These are phyloP conservation scores for Clarias laeviceps DNA, from an alignment of 2,797 vertebrate genomes.

Conservation along the genomic window DNA sequence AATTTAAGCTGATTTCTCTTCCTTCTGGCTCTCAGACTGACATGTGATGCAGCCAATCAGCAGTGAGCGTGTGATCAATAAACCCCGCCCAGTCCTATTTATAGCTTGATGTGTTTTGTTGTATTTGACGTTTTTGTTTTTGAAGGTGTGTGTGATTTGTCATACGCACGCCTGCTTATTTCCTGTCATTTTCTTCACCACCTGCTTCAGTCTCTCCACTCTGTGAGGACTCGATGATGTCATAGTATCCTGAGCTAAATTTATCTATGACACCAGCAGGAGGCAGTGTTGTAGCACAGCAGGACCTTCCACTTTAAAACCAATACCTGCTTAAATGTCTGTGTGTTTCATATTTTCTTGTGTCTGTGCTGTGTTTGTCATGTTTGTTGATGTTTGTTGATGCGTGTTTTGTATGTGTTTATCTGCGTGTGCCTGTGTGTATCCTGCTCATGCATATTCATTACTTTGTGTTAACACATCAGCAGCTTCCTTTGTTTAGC, in stretches of 20 bases:
- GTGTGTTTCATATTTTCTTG: no score
- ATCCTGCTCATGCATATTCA: background rate
- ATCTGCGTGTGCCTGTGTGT: background rate
- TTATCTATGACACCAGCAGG: constrained; percentile 64
- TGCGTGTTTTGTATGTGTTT: background rate
- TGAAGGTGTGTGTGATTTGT: background rate
- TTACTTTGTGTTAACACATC: background rate
- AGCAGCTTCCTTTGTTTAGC: background rate
- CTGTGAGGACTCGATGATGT: constrained; percentile 36
- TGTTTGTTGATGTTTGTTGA: background rate
- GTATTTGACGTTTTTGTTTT: background rate
- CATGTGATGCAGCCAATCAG: background rate
- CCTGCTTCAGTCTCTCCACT: constrained; percentile 10
- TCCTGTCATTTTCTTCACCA: constrained; percentile 9
- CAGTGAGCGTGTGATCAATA: background rate
- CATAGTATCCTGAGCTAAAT: constrained; percentile 32
- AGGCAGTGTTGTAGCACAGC: constrained; percentile 59
- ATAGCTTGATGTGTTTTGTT: background rate
- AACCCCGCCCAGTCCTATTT: background rate
- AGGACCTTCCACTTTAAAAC: background rate
- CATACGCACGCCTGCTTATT: background rate
- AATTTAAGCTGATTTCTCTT: background rate
- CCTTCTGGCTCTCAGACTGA: background rate
- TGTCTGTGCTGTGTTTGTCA: background rate
- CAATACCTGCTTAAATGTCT: background rate